Conservation (phyloP, 2,888 invertebrate species). For the Campoplex nolae region DNA sequence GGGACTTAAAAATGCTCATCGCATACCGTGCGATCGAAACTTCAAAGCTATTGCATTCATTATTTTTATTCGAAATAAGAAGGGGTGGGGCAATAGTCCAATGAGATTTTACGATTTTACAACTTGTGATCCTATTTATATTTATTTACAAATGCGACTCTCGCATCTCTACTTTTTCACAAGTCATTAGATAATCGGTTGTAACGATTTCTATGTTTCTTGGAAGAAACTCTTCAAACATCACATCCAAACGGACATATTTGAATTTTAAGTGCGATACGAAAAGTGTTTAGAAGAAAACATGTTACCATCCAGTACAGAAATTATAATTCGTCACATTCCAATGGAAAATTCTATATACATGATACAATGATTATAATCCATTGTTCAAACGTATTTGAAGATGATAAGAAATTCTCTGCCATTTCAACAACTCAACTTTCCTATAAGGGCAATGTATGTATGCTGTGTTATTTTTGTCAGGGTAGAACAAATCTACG, state of each 20-base stretch:
- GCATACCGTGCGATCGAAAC: background rate
- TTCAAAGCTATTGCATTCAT: background rate
- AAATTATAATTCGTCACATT: background rate
- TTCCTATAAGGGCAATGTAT: background rate
- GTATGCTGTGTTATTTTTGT: background rate
- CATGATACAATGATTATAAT: background rate
- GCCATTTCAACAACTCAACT: background rate
- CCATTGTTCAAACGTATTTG: background rate
- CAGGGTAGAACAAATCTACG: background rate
- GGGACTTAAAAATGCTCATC: background rate
- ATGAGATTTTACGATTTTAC: slow-evolving; percentile 36
- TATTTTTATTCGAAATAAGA: background rate
- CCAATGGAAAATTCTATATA: background rate
- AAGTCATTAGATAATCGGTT: slow-evolving; percentile 6
- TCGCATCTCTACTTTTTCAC: background rate
- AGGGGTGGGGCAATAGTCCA: background rate
- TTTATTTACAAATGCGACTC: background rate
- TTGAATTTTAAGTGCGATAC: background rate
- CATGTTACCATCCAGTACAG: background rate
- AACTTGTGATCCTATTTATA: slow-evolving; percentile 36
- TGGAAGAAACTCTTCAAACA: slow-evolving; percentile 15
- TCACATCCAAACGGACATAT: background rate
- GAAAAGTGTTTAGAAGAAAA: background rate
- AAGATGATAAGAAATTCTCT: background rate
- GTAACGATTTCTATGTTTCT: slow-evolving; percentile 17